Evolutionary conservation across 1,140 invertebrate species (phyloP).

Genomic region (Meloidogyne chitwoodi): DNA sequence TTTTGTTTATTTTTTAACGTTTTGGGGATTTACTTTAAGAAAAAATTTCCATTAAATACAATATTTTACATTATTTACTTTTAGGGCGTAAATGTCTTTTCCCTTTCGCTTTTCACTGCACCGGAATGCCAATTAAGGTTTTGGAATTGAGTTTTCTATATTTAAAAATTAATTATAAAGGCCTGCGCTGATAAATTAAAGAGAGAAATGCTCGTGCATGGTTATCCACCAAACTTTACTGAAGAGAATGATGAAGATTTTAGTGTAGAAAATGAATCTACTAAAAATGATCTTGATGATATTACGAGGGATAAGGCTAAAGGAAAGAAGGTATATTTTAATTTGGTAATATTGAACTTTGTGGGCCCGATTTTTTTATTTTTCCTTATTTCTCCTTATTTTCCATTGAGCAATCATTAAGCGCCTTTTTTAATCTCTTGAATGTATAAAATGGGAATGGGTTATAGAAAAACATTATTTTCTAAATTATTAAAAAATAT

Average conservation of each 20-base stretch:
- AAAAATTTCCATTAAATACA: too few relatives aligned
- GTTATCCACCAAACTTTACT: constrained; percentile 87
- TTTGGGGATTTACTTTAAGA: too few relatives aligned
- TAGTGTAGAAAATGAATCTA: constrained; percentile 55
- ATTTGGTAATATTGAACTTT: too few relatives aligned
- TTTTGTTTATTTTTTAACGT: too few relatives aligned
- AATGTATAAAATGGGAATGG: too few relatives aligned
- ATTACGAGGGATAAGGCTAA: constrained; percentile 86
- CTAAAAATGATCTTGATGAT: constrained; percentile 64
- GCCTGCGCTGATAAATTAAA: constrained; percentile 96
- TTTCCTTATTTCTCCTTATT: too few relatives aligned
- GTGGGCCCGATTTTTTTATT: too few relatives aligned
- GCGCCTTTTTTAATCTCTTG: too few relatives aligned
- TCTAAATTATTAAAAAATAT: too few relatives aligned
- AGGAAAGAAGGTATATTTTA: constrained; percentile 94
- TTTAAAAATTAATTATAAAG: not conserved
- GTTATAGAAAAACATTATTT: too few relatives aligned
- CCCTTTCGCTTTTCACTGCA: constrained; percentile 97
- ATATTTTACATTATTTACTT: too few relatives aligned
- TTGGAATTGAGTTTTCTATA: constrained; percentile 28
- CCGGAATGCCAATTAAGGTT: constrained; percentile 71
- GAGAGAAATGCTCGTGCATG: constrained; percentile 84
- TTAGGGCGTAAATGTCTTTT: constrained; percentile 86
- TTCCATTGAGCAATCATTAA: too few relatives aligned
- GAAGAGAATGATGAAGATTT: constrained; percentile 59